Base-by-base conservation (phyloP, 2,113 vertebrate species). In the Rhagologus leucostigma region DNA sequence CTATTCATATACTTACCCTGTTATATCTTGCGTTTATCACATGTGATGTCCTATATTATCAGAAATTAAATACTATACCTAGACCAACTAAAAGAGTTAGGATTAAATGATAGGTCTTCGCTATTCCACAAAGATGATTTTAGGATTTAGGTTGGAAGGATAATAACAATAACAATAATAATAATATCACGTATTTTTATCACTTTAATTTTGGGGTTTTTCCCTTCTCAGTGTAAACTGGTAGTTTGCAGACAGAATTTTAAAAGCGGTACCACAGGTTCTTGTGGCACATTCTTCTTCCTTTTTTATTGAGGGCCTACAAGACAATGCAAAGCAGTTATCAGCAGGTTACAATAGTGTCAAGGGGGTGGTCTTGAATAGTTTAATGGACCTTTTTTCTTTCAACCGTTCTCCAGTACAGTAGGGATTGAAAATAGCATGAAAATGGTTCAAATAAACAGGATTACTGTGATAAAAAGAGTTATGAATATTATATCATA, bases 161-260 rank as follows among this genome's bases (percentile, higher is more conserved):
- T 73, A 37, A 23, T n/a, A 22, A 33, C 32, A 8, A n/a, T 7
- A 9, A 37, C 24, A 50, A 29, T 7, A 67, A 39, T 29, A 70
- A 29, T 35, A 71, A 64, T 12, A 64, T 6, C 10, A 44, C 13
- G 55, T n/a, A 29, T 33, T 50, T 60, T 47, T 74, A 41, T 32
- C 22, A 52, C 44, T 60, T 91, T 16, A 35, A 15, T 89, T 46
- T 44, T 70, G 24, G 1, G 2, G 15, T 5, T 90, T 65, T 73
- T 39, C 16, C 14, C 21, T 73, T 42, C 37, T 57, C 10, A 42
- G 21, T 29, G 46, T 82, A 95, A 93, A 95, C 42, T 59, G 46
- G 24, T 92, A 84, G 49, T 60, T 83, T 39, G 64, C 57, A 90
- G 89, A 86, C 39, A 91, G 76, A 93, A 89, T 91, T 97, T 96